These are phyloP conservation scores for Drosophila mimetica DNA, from an alignment of 2,888 invertebrate species.

Conservation along the genomic window DNA sequence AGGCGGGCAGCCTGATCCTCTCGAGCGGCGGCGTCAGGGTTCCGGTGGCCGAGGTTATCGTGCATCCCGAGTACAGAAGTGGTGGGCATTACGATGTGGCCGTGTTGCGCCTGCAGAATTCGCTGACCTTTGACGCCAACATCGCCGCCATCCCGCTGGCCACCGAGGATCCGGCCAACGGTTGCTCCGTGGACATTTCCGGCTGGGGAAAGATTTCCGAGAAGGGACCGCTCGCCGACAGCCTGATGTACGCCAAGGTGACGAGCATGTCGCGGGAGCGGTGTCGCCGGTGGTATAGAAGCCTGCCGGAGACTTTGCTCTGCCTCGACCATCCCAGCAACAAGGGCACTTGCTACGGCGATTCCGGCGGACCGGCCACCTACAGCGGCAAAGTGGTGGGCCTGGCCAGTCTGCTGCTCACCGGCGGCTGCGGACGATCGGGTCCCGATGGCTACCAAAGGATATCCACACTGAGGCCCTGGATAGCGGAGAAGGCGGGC, in stretches of 20 bases:
- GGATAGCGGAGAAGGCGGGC: background rate
- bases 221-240: background rate
- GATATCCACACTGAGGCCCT: background rate
- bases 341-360: background rate
- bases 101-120: background rate
- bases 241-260: background rate
- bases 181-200: background rate
- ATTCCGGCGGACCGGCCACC: conserved; percentile 10
- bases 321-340: conserved; percentile 2
- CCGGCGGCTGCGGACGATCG: background rate
- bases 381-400: conserved; percentile 1
- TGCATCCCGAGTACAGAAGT: background rate
- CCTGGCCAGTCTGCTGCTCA: background rate
- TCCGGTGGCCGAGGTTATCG: background rate
- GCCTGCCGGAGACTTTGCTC: background rate
- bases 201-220: background rate
- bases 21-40: background rate
- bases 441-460: background rate
- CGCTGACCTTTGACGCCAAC: conserved; percentile 1
- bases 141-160: background rate
- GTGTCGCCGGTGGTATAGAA: background rate
- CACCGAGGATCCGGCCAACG: background rate
- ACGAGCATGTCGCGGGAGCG: background rate
- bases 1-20: conserved; percentile 3
- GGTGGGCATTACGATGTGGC: background rate